phyloP scores from a whole-genome alignment of 2,888 invertebrate species.

The Rhagonycha fulva region DNA sequence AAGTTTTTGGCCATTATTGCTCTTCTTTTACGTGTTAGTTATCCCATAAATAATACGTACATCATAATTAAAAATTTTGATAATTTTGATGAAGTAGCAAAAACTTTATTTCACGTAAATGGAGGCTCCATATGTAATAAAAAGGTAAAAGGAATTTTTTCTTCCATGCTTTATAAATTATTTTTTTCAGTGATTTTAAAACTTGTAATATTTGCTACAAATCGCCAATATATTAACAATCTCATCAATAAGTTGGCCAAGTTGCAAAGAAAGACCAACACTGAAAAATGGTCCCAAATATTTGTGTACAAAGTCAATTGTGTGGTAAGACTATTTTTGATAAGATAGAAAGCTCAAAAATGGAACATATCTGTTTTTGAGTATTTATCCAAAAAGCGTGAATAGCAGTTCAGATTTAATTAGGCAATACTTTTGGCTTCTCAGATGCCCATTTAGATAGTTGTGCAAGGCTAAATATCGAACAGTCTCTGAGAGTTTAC shows the following conservation, averaged over 20 bases:
- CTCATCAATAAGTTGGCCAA: not conserved
- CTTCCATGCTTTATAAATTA: not conserved
- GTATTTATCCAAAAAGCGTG: no score
- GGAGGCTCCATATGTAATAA: not conserved
- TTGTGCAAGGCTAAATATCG: no score
- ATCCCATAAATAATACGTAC: not conserved
- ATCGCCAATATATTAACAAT: not conserved
- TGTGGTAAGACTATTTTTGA: not conserved
- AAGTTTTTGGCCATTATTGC: not conserved
- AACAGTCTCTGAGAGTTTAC: no score
- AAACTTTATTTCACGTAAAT: not conserved
- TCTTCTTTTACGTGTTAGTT: not conserved
- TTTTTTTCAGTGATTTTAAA: slow-evolving; percentile 1
- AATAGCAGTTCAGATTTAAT: no score
- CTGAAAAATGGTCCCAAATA: not conserved
- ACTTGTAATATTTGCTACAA: not conserved
- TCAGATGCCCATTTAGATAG: no score
- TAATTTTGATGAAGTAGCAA: not conserved
- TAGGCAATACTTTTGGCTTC: no score
- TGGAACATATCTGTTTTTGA: no score
- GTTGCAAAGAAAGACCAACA: slow-evolving; percentile 6
- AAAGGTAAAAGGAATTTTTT: not conserved
- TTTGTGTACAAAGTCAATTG: not conserved
- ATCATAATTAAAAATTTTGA: not conserved
- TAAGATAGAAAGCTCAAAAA: no score